These are phyloP conservation scores for Phylloscopus trochiloides DNA, from an alignment of 2,113 vertebrate species.

Conservation along the genomic window DNA sequence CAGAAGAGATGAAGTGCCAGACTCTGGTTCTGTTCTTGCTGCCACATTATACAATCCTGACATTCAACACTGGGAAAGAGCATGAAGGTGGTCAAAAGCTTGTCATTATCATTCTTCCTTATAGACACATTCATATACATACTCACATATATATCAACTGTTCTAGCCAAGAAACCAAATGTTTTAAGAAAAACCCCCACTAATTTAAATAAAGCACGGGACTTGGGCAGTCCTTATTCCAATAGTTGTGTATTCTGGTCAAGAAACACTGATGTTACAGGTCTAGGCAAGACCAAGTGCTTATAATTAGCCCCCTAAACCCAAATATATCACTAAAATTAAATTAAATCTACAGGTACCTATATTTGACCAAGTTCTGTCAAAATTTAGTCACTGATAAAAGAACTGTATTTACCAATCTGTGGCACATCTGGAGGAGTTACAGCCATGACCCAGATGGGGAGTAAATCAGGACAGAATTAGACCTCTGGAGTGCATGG, in stretches of 20 bases:
- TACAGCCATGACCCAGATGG: neutral
- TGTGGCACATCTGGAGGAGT: neutral
- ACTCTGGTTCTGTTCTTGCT: neutral
- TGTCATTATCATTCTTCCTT: neutral
- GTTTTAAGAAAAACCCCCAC: neutral
- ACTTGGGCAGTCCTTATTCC: neutral
- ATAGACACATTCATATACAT: neutral
- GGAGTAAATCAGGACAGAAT: slow-evolving; percentile 1
- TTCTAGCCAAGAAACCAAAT: neutral
- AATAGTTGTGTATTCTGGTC: neutral
- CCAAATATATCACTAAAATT: neutral
- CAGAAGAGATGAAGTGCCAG: neutral
- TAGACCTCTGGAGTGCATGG: neutral
- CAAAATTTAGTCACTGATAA: neutral
- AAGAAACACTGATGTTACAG: neutral
- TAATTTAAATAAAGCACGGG: neutral
- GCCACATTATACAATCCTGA: neutral
- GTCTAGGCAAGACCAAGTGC: neutral
- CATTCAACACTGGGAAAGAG: neutral
- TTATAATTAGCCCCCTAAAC: neutral
- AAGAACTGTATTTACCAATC: neutral
- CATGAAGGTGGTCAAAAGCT: neutral
- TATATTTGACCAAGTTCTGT: neutral
- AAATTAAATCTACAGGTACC: neutral
- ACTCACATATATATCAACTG: neutral